Evolutionary conservation across 2,888 invertebrate genomes (phyloP), one percentile per base, ranked within the genome.

Genomic region (Mimas tiliae): DNA sequence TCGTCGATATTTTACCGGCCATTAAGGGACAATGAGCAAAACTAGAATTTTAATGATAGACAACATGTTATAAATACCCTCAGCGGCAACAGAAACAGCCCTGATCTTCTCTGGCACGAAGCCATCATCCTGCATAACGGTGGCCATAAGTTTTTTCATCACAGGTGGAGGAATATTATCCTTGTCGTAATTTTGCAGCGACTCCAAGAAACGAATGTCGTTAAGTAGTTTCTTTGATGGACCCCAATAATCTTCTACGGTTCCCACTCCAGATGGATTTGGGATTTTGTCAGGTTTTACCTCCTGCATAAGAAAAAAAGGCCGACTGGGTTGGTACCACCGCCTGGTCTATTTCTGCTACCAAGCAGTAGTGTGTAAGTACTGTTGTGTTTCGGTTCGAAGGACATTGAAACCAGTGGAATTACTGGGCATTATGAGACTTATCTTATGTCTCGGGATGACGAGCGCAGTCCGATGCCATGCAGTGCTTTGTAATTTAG

Each of bases 101-200:
- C 96, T 96, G 45, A 98, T 95, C 90, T 98, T 98, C 62, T 98
- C 98, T 0, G 98, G 98, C 82, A 98, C 98, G 83, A 99, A 98
- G 64, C 96, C 97, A 66, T 97, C 96, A 81, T 98, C 98, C 45
- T 94, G 94, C 79, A 98, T 90, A 67, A 98, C 97, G 74, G 96
- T 96, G 47, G 96, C 95, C 72, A 97, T 95, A 65, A 99, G 94
- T 79, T 96, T 97, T 83, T 97, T 96, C 93, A 99, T 98, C 1
- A 97, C 95, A 0, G 95, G 86, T 0, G 96, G 95, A 0, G 97
- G 96, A 72, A 99, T 98, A 82, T 98, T 98, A 79, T 99, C 99
- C 86, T 98, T 99, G 82, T 99, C 98, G 77, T 96, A 99, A 76
- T 96, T 95, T 50, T 98, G 95, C 65, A 99, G 93, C 19, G 95